phyloP scores from a whole-genome alignment of 2,113 vertebrate species.

The Eulemur macaco region DNA sequence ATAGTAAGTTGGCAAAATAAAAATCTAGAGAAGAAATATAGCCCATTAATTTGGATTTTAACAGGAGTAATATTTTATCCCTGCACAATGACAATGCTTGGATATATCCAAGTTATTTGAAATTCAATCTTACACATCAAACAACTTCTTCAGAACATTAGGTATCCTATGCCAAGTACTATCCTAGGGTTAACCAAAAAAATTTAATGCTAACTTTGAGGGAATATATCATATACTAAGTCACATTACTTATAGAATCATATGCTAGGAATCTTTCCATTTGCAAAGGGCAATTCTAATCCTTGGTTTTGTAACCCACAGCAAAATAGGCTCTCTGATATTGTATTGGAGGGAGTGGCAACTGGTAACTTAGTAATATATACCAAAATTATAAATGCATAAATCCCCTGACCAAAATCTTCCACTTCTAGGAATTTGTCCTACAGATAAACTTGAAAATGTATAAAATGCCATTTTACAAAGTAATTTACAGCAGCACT shows the following conservation, averaged over 20 bases:
- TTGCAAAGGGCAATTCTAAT: conserved; percentile 9
- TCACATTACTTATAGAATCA: background rate
- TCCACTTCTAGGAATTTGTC: background rate
- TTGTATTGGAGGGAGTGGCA: background rate
- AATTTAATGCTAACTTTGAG: background rate
- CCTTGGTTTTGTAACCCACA: background rate
- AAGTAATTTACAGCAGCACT: background rate
- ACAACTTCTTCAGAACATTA: background rate
- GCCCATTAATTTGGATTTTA: background rate
- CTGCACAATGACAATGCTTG: background rate
- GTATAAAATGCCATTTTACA: background rate
- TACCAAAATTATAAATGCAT: background rate
- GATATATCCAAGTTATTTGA: background rate
- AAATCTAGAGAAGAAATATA: background rate
- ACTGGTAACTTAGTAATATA: background rate
- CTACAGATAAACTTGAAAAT: background rate
- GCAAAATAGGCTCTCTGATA: background rate
- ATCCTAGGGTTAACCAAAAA: background rate
- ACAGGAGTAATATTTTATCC: background rate
- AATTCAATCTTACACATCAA: background rate
- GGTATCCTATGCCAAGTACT: background rate
- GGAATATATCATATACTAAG: background rate
- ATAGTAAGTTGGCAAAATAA: background rate
- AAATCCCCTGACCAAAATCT: background rate
- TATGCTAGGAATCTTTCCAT: background rate